Evolutionary conservation across 92 coral and sea anemone genomes (phyloP).

Genomic region (Phenganax stokvisi): DNA sequence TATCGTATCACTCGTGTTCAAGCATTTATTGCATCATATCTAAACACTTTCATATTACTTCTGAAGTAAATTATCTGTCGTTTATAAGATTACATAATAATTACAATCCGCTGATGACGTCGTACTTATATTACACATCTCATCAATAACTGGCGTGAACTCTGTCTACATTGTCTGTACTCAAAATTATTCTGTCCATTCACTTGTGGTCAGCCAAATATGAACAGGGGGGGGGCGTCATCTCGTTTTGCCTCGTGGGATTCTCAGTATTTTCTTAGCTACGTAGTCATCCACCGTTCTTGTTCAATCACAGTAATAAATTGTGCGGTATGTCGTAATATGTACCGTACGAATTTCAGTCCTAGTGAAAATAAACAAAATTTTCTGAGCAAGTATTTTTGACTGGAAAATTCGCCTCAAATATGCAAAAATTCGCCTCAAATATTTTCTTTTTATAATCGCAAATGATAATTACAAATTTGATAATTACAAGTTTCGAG

Average conservation of each 20-base stretch:
- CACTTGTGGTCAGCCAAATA: background rate
- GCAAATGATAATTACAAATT: background rate
- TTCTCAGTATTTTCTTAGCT: background rate
- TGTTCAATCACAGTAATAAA: constrained; percentile 26
- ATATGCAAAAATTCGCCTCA: no score
- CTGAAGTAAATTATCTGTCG: background rate
- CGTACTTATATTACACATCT: constrained; percentile 23
- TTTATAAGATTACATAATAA: background rate
- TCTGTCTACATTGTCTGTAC: background rate
- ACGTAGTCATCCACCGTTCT: background rate
- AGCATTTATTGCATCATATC: background rate
- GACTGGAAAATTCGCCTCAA: background rate
- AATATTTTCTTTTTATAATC: no score
- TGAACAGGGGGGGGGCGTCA: background rate
- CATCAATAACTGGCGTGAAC: constrained; percentile 2
- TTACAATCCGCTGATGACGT: background rate
- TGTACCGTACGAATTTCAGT: constrained; percentile 33
- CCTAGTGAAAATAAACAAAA: constrained; percentile 3
- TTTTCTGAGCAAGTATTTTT: background rate
- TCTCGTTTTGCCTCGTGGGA: background rate
- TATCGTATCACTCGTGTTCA: no score
- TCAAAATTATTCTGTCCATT: background rate
- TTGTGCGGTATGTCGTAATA: constrained; percentile 29
- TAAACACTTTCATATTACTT: background rate
- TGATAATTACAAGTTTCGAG: background rate